Percentiles rank a stretch among this genome's conserved stretches.
Evolutionary conservation across 2,797 vertebrate genomes (phyloP).

Genomic region (Bucorvus abyssinicus): DNA sequence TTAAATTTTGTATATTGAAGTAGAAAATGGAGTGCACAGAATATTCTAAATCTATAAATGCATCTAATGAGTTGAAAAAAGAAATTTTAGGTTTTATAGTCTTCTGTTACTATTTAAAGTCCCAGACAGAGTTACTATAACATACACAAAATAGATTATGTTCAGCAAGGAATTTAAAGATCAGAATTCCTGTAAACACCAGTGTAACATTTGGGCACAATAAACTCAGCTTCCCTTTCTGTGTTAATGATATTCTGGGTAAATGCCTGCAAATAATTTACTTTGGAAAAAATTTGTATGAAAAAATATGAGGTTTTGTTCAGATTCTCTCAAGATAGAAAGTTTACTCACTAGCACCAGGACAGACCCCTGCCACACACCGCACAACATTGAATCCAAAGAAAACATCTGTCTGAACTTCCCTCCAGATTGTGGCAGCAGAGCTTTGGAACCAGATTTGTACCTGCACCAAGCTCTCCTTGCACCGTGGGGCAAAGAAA

Average conservation of each 20-base stretch:
- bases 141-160: slow-evolving; percentile 38
- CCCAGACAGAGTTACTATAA: slow-evolving; percentile 39
- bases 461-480: not conserved
- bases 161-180: slow-evolving; percentile 49
- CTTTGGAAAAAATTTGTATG: not conserved
- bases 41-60: slow-evolving; percentile 65
- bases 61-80: slow-evolving; percentile 60
- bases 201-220: slow-evolving; percentile 30
- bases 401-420: not conserved
- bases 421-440: not conserved
- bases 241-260: slow-evolving; percentile 38
- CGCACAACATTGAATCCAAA: fast-evolving
- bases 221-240: slow-evolving; percentile 50
- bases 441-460: not conserved
- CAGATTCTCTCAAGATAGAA: not conserved
- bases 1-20: slow-evolving; percentile 29
- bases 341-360: not conserved
- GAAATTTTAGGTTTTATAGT: slow-evolving; percentile 59
- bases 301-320: not conserved
- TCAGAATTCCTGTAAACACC: slow-evolving; percentile 59
- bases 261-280: slow-evolving; percentile 39
- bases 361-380: fast-evolving
- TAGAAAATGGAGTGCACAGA: slow-evolving; percentile 31
- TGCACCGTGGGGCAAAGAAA: not conserved
- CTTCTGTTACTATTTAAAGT: slow-evolving; percentile 62